Evolutionary conservation across 2,888 invertebrate genomes (phyloP), one percentile per base, ranked within the genome.

Genomic region (Deilephila porcellus): DNA sequence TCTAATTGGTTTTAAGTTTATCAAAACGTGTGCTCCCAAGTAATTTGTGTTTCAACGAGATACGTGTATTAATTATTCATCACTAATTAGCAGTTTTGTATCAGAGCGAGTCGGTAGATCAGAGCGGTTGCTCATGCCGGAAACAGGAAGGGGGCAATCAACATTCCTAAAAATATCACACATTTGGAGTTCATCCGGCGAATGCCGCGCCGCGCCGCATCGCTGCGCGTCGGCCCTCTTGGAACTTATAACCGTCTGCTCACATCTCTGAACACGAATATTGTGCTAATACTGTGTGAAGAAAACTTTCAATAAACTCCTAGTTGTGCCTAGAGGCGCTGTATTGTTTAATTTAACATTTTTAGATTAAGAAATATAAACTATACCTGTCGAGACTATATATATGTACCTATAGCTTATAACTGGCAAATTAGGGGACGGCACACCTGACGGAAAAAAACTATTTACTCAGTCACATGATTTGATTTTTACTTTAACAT

Each of bases 81-180:
- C 87, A 87, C 89, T 92, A 91, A 93, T 93, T 93, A 92, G 87
- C 86, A 90, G 90, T 86, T 88, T 84, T 86, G 88, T 89, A 90
- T 87, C 87, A 85, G 84, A 84, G 82, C 80, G 78, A 85, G 79
- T 82, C 89, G 90, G 89, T 85, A 88, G 89, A 93, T 92, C 92
- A 91, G 84, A 91, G 91, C 88, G 84, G 78, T 79, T 78, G 82
- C 79, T 80, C 81, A 81, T 88, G 89, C 90, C 93, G 94, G 94
- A 94, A 92, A 94, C 94, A 92, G 94, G 94, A 94, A 94, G 91
- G 85, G 85, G 82, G 92, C 90, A 93, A 94, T 94, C 94, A 94
- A 93, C 94, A 91, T 92, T 90, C 91, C 93, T 93, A 94, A 93
- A 94, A 94, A 94, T 94, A 94, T 92, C 90, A 91, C 93, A 92